Percentiles rank a stretch among this genome's conserved stretches.
Evolutionary conservation across 2,113 vertebrate species (phyloP).

Genomic region (Prionailurus viverrinus): DNA sequence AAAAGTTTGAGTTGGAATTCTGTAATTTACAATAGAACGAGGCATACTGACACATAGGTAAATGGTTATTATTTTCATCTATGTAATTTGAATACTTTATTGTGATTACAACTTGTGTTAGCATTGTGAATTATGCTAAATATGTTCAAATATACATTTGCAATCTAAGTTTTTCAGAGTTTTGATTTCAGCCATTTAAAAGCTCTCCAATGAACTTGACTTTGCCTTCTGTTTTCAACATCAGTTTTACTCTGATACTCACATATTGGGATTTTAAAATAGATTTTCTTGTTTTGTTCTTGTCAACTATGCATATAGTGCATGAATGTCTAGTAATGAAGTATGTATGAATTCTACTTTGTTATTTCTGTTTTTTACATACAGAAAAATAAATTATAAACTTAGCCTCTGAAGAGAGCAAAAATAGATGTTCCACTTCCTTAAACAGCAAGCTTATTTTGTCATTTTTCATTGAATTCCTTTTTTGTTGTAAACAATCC

Average conservation of each 20-base stretch:
- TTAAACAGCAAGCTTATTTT: conserved; percentile 3
- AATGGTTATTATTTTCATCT: not conserved
- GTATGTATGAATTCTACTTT: not conserved
- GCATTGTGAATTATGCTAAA: not conserved
- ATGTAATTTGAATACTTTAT: not conserved
- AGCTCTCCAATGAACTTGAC: not conserved
- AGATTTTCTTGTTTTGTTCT: conserved; percentile 14
- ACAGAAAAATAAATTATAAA: conserved; percentile 13
- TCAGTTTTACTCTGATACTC: not conserved
- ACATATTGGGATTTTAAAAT: not conserved
- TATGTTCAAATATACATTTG: not conserved
- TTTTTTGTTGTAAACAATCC: not conserved
- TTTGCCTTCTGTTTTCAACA: not conserved
- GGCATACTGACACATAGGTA: not conserved
- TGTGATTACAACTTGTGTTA: not conserved
- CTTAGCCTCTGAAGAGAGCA: not conserved
- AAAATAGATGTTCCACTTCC: conserved; percentile 43
- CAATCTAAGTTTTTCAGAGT: not conserved
- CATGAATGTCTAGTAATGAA: not conserved
- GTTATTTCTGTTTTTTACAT: not conserved
- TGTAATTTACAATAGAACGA: not conserved
- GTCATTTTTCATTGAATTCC: not conserved
- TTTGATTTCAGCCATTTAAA: not conserved
- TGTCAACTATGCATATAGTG: not conserved
- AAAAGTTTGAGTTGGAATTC: not conserved